These are phyloP conservation scores for Helleia helle DNA, from an alignment of 2,888 invertebrate genomes.

Conservation along the genomic window DNA sequence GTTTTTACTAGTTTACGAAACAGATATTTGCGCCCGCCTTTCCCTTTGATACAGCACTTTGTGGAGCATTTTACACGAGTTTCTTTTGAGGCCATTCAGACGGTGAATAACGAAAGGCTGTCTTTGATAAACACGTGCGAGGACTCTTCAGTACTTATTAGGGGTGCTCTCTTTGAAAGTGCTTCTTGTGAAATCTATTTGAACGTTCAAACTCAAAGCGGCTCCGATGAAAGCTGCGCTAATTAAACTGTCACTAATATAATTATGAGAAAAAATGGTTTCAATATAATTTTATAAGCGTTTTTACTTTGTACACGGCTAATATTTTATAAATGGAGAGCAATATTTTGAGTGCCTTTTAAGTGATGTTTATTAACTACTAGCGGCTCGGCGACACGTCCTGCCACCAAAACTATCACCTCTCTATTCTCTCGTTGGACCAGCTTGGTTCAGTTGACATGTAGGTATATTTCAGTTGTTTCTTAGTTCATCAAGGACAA, in stretches of 20 bases:
- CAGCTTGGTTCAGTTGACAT: no score
- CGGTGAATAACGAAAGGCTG: constrained; percentile 75
- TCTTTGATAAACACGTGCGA: constrained; percentile 75
- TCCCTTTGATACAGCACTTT: constrained; percentile 73
- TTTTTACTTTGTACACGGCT: constrained; percentile 7
- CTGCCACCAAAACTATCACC: no score
- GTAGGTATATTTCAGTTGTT: no score
- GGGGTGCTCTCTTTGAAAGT: constrained; percentile 73
- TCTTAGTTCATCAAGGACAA: no score
- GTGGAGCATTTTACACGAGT: constrained; percentile 74
- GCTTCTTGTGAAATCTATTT: constrained; percentile 72
- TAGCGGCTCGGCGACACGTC: no score
- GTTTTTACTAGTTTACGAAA: constrained; percentile 75
- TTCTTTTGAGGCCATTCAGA: constrained; percentile 75
- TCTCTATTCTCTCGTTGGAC: no score
- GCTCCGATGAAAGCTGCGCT: constrained; percentile 66
- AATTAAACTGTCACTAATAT: constrained; percentile 73
- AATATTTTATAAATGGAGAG: neutral
- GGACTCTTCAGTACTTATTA: constrained; percentile 75
- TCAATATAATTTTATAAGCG: constrained; percentile 25
- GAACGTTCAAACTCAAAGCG: constrained; percentile 71
- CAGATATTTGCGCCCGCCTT: constrained; percentile 74
- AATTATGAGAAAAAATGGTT: constrained; percentile 68
- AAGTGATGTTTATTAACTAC: neutral
- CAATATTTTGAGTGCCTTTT: neutral